A percentile compares a stretch with the other conserved stretches of the same genome.
These are phyloP conservation scores for Eulemur mongoz DNA, from an alignment of 2,797 vertebrate species.

Conservation along the genomic window DNA sequence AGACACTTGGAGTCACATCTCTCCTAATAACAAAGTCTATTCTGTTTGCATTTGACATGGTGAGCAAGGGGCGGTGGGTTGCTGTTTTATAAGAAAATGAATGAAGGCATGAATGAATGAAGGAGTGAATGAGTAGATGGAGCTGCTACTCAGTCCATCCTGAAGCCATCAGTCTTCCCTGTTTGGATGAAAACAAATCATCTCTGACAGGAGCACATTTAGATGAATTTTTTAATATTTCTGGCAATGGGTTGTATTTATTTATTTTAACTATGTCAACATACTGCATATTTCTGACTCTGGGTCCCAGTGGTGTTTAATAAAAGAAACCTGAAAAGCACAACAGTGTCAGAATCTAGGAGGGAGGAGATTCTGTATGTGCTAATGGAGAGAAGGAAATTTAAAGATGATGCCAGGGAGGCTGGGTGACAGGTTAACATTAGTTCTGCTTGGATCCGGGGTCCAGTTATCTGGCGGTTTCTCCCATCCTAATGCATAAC, in stretches of 20 bases:
- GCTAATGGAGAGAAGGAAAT: constrained; percentile 12
- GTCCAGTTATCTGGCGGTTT: constrained; percentile 46
- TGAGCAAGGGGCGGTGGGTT: constrained; percentile 65
- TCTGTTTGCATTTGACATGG: constrained; percentile 84
- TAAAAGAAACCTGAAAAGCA: constrained; percentile 70
- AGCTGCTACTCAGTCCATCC: constrained; percentile 35
- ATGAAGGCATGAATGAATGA: constrained; percentile 75
- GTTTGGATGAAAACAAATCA: constrained; percentile 60
- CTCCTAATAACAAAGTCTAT: constrained; percentile 86
- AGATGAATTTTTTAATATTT: constrained; percentile 60
- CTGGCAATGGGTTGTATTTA: constrained; percentile 76
- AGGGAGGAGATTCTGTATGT: neutral
- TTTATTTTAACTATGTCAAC: constrained; percentile 82
- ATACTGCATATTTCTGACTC: constrained; percentile 75
- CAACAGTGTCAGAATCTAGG: constrained; percentile 49
- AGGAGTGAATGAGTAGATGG: constrained; percentile 39
- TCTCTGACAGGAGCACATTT: constrained; percentile 69
- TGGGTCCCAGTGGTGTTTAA: constrained; percentile 73
- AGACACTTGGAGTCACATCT: constrained; percentile 80
- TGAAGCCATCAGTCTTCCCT: constrained; percentile 59
- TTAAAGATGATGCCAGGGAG: neutral
- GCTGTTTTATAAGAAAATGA: constrained; percentile 63
- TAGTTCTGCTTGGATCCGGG: neutral
- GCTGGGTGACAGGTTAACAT: constrained; percentile 52
- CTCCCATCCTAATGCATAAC: constrained; percentile 34